Evolutionary conservation across 2,888 invertebrate species (phyloP), one percentile per base, ranked within the genome.

Genomic region (Rhagonycha lutea): DNA sequence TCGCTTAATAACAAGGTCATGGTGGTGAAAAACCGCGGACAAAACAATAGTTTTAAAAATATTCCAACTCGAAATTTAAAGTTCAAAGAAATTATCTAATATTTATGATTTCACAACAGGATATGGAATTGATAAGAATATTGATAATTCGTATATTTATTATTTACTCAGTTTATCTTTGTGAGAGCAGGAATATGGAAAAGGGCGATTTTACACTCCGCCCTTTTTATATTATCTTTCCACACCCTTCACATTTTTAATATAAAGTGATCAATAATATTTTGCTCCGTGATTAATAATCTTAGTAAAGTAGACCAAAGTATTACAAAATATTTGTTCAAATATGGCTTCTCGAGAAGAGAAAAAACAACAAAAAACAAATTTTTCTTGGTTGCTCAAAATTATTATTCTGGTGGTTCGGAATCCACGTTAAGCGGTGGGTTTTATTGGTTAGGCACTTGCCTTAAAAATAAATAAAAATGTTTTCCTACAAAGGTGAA

Each of bases 11-110:
- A 69, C 69, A 68, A 70, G 69, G 70, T 70, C 70, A 70, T n/a
- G 18, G 68, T 70, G 67, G 14, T 23, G n/a, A 14, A 14, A 63
- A 76, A 76, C 76, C 76, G 76, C 76, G 76, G 76, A n/a, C n/a
- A n/a, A n/a, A n/a, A 61, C 26, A 61, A 26, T 68, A n/a, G 28
- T 68, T 32, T 28, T 29, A 68, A 18, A 18, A 18, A 68, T 60
- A 62, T 67, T 18, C 68, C 61, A 68, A 61, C 61, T 67, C 29
- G 61, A 67, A 61, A 61, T 18, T 24, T 26, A n/a, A 47, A 60
- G 62, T 75, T 70, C 71, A 47, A 28, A 60, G 75, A 70, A 75
- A 28, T 63, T 28, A 72, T 68, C 28, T 68, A 69, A 67, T 14
- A 26, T 60, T 61, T 29, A 69, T 62, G 70, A 28, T 62, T 68